Conservation (phyloP, 2,797 vertebrate genomes). For the Pseudochirops corinnae region DNA sequence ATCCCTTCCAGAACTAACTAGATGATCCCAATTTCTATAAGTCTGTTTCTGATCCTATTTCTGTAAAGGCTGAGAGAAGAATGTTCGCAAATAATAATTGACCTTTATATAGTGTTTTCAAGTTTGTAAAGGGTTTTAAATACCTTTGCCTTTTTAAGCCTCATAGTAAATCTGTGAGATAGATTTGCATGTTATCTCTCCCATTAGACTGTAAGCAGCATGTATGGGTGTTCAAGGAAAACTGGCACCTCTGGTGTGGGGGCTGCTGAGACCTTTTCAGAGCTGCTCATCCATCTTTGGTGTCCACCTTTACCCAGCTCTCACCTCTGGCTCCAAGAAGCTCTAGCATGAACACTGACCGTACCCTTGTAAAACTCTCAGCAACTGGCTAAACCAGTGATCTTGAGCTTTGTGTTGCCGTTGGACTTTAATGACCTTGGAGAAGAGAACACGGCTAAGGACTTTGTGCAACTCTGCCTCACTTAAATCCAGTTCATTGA, state of each 20-base stretch:
- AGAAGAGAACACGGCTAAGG: neutral
- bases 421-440: neutral
- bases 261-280: too few species aligned
- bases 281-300: neutral
- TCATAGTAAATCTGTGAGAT: neutral
- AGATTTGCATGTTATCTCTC: neutral
- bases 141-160: neutral
- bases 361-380: neutral
- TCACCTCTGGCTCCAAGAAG: neutral
- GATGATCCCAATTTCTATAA: neutral
- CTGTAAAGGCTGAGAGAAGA: neutral
- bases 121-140: neutral
- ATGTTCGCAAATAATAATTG: neutral
- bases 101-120: neutral
- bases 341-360: neutral
- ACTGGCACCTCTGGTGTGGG: neutral
- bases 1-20: neutral
- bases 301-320: neutral
- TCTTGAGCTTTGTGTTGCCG: neutral
- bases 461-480: neutral
- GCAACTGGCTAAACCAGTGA: neutral
- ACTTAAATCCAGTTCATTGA: neutral
- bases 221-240: neutral
- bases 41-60: neutral
- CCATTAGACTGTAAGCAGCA: neutral